Evolutionary conservation across 2,113 vertebrate species (phyloP), one percentile per base, ranked within the genome.

Genomic region (Osmerus mordax): DNA sequence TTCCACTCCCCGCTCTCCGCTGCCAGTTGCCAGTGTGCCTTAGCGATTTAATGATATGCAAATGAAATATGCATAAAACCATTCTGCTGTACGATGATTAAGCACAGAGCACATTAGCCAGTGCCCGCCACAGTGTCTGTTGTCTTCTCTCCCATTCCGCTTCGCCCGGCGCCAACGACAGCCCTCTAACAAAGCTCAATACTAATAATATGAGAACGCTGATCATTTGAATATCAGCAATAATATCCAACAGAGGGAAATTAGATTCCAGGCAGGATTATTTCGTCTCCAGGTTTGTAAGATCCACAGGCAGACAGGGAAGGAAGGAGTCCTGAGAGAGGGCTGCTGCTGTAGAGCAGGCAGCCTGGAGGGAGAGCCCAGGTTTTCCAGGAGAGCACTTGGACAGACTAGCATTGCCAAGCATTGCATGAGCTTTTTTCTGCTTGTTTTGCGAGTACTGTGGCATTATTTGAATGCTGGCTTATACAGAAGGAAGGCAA

Each of bases 1-100:
- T 89, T 86, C 87, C 87, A 85, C 85, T 81, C 86, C 82, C 86
- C 84, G 66, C 92, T 94, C 91, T 93, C 90, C 87, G 89, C 93
- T 92, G 85, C 93, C 92, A 92, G 83, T 91, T 89, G 87, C 87
- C 81, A 76, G 74, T 85, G 86, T 91, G 87, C 93, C 91, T 92
- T 92, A 82, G 88, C 88, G 69, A 91, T 92, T 95, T 98, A 99
- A 98, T 98, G 95, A 96, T 96, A 97, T 98, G 97, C 96, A 97
- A 97, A 98, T 98, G 94, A 97, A 97, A 97, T 97, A 97, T 97
- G 95, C 96, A 97, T 95, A 97, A 97, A 97, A 96, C 92, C 95
- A 94, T 96, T 95, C 95, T 95, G 94, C 94, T 94, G 94, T 94
- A 94, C 91, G 94, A 97, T 96, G 96, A 98, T 98, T 97, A 96